A percentile compares a stretch with the other conserved stretches of the same genome.
phyloP scores from a whole-genome alignment of 2,797 vertebrate species.

The Leptatherina wallacei region DNA sequence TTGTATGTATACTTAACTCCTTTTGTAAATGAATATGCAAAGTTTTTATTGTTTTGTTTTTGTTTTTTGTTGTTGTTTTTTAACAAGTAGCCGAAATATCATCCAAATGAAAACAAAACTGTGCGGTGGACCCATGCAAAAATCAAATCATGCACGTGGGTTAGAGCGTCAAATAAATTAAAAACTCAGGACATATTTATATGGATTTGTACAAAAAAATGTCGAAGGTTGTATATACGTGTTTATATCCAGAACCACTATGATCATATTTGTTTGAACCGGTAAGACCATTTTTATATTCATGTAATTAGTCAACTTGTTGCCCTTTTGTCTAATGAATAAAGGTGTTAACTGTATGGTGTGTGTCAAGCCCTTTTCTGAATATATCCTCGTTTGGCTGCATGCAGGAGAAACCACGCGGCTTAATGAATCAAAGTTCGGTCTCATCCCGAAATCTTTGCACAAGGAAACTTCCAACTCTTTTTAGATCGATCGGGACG shows the following conservation, averaged over 20 bases:
- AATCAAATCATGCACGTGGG: conserved; percentile 65
- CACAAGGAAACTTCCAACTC: not conserved
- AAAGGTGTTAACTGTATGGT: conserved; percentile 81
- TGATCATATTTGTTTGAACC: conserved; percentile 78
- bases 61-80: conserved; percentile 20
- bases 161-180: conserved; percentile 57
- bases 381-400: not conserved
- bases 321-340: conserved; percentile 84
- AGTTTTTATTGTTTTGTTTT: conserved; percentile 10
- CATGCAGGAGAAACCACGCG: not conserved
- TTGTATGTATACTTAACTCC: conserved; percentile 64
- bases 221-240: conserved; percentile 87
- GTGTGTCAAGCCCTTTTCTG: conserved; percentile 63
- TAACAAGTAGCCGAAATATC: conserved; percentile 59
- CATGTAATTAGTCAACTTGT: conserved; percentile 81
- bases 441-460: not conserved
- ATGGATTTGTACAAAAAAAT: conserved; percentile 87
- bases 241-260: conserved; percentile 88
- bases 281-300: conserved; percentile 78
- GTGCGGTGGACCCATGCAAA: conserved; percentile 69
- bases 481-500: not conserved
- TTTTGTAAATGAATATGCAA: conserved; percentile 78
- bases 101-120: conserved; percentile 61
- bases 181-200: conserved; percentile 89
- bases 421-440: too few species aligned